These are phyloP conservation scores for Platanista minor DNA, from an alignment of 2,113 vertebrate genomes.

Conservation along the genomic window DNA sequence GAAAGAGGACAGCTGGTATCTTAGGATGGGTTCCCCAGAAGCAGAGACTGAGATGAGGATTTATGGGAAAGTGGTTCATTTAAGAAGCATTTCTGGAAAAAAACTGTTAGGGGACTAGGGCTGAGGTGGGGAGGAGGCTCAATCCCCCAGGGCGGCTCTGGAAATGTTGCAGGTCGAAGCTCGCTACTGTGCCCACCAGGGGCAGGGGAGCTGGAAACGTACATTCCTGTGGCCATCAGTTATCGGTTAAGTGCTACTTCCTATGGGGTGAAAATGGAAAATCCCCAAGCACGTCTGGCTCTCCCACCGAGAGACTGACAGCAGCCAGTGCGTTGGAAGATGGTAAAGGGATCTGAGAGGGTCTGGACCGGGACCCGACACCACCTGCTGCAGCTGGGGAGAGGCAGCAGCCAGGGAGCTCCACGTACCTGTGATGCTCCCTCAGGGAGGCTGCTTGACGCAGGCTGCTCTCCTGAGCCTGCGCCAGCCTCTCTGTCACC, in stretches of 20 bases:
- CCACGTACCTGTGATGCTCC: slow-evolving; percentile 82
- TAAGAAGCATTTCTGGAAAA: background rate
- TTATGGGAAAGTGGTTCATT: background rate
- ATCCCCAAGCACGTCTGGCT: background rate
- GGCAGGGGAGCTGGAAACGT: background rate
- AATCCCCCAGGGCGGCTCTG: background rate
- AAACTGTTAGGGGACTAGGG: background rate
- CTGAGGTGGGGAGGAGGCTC: background rate
- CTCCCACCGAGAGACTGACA: background rate
- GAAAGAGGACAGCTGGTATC: background rate
- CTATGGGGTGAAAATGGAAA: background rate
- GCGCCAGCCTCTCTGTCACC: slow-evolving; percentile 75
- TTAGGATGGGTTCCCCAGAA: background rate
- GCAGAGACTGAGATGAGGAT: background rate
- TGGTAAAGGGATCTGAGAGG: background rate
- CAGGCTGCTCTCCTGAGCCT: slow-evolving; percentile 79
- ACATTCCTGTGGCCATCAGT: background rate
- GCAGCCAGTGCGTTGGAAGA: background rate
- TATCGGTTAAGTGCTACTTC: background rate
- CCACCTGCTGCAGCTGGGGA: background rate
- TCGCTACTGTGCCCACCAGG: background rate
- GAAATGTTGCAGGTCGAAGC: background rate
- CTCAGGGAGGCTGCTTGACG: slow-evolving; percentile 73
- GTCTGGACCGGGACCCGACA: background rate
- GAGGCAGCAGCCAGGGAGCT: background rate